Percentiles rank a stretch among this genome's conserved stretches.
Evolutionary conservation across 1,140 invertebrate species (phyloP).

Genomic region (Brachionus asplanchnoidis): DNA sequence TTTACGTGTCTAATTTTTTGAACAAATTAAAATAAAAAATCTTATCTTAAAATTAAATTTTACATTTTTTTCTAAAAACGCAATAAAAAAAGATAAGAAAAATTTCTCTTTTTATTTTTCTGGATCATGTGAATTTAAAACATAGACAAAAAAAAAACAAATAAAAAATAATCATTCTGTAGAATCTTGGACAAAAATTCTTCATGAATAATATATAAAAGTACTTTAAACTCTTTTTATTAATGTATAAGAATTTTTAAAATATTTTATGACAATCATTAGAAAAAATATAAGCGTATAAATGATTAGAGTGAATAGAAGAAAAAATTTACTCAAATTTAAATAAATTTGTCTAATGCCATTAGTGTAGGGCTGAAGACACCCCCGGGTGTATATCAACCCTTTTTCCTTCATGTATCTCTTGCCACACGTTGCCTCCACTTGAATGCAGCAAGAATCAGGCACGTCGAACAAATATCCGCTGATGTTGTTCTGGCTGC

Average conservation of each 20-base stretch:
- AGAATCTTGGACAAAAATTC: no score
- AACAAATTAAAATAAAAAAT: no score
- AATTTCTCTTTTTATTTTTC: no score
- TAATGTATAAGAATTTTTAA: conserved; percentile 23
- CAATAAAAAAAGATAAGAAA: no score
- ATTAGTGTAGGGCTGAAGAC: neutral
- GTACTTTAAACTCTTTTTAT: conserved; percentile 24
- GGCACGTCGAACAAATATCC: neutral
- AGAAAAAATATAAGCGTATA: neutral
- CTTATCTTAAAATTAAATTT: no score
- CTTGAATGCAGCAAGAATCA: neutral
- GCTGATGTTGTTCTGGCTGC: neutral
- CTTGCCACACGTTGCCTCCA: neutral
- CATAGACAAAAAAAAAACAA: no score
- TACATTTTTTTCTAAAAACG: no score
- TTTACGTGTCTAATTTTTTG: no score
- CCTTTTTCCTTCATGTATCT: neutral
- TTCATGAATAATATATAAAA: neutral
- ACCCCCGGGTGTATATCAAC: neutral
- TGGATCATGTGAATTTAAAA: no score
- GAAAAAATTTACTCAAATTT: conserved; percentile 22
- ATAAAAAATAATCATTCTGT: no score
- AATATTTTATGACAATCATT: conserved; percentile 15
- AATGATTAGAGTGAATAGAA: neutral
- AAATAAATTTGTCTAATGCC: neutral